Conservation (phyloP, 2,888 invertebrate species). For the Mythimna vitellina region DNA sequence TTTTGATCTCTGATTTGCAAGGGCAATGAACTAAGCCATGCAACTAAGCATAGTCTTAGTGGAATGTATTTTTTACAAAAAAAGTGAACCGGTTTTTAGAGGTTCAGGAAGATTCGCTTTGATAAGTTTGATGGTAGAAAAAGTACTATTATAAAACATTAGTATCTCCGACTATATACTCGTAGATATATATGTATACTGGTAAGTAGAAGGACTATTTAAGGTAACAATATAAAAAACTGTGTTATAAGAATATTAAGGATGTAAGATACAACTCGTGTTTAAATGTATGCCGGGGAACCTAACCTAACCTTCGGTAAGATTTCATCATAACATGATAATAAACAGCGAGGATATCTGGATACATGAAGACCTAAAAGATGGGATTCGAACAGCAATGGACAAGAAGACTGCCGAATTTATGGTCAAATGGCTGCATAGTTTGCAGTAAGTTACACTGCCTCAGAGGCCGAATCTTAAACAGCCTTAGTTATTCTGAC, state of each 20-base stretch:
- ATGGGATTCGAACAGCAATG: not conserved
- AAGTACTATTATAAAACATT: no score
- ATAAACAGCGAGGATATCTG: not conserved
- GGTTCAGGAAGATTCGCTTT: slow-evolving; percentile 17
- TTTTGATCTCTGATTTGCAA: slow-evolving; percentile 10
- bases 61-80: slow-evolving; percentile 17
- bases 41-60: slow-evolving; percentile 3
- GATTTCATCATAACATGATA: not conserved
- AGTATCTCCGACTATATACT: no score
- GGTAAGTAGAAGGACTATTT: no score
- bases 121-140: no score
- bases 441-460: not conserved
- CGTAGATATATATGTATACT: no score
- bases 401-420: not conserved
- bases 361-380: not conserved
- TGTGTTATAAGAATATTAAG: no score
- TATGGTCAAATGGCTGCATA: not conserved
- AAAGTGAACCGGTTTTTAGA: slow-evolving; percentile 31
- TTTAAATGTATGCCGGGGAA: not conserved
- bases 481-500: not conserved
- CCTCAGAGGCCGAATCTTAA: no score
- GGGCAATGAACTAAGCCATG: slow-evolving; percentile 17
- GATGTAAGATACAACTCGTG: not conserved
- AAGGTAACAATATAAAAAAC: no score
- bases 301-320: not conserved